Evolutionary conservation across 2,888 invertebrate genomes (phyloP).

Genomic region (Druceiella hillmani): DNA sequence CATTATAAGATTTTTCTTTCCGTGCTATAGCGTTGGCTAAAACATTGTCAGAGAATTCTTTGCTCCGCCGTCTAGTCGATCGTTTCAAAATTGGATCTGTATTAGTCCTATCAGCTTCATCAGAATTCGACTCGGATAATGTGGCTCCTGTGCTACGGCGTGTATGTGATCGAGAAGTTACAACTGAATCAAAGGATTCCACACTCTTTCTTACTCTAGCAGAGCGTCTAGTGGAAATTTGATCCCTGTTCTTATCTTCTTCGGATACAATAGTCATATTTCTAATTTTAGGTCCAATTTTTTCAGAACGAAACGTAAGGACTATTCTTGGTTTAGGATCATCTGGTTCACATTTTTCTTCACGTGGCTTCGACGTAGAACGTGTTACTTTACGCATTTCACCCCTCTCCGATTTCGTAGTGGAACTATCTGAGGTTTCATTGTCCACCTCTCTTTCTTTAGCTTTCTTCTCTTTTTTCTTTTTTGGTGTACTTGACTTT

Average conservation of each 20-base stretch:
- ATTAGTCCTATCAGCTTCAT: conserved; percentile 34
- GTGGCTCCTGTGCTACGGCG: conserved; percentile 6
- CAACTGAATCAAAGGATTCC: too few relatives aligned
- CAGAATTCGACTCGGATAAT: conserved; percentile 37
- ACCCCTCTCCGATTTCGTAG: too few relatives aligned
- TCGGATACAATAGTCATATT: conserved; percentile 49
- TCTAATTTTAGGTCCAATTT: conserved; percentile 47
- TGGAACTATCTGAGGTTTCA: too few relatives aligned
- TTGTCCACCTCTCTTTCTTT: too few relatives aligned
- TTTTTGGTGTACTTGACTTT: too few relatives aligned
- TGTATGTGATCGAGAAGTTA: not conserved
- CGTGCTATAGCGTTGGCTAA: conserved; percentile 66
- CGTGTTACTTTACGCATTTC: too few relatives aligned
- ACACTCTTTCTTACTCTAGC: conserved; percentile 30
- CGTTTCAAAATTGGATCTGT: conserved; percentile 50
- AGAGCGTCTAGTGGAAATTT: conserved; percentile 36
- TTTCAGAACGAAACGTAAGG: conserved; percentile 57
- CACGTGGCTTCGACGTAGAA: too few relatives aligned
- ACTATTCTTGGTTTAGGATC: conserved; percentile 56
- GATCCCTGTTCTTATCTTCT: conserved; percentile 38
- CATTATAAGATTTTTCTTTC: conserved; percentile 65
- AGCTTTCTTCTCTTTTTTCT: too few relatives aligned
- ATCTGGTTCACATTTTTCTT: too few relatives aligned
- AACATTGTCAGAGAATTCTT: conserved; percentile 57
- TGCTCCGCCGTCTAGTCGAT: conserved; percentile 57